Evolutionary conservation across 2,888 invertebrate genomes (phyloP).

Genomic region (Sinotaia quadrata): DNA sequence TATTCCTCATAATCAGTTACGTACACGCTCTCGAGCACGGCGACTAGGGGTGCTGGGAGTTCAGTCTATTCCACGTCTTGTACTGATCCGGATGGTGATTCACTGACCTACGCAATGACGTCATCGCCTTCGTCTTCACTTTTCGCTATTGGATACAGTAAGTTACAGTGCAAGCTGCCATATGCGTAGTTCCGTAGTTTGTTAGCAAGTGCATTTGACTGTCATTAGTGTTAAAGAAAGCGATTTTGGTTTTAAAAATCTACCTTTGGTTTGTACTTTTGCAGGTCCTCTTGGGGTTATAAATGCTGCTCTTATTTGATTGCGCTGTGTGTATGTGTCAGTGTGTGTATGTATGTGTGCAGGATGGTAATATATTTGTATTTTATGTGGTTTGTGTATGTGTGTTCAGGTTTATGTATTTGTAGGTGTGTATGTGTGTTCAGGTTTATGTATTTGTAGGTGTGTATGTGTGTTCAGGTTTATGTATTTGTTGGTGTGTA

Average conservation of each 20-base stretch:
- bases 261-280: no score
- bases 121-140: background rate
- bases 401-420: constrained; percentile 14
- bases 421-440: no score
- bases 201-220: no score
- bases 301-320: background rate
- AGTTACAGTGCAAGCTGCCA: no score
- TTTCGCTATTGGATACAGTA: background rate
- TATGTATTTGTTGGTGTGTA: constrained; percentile 16
- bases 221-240: no score
- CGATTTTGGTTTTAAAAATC: no score
- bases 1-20: background rate
- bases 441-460: constrained; percentile 5
- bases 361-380: no score
- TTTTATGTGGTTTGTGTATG: no score
- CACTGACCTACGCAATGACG: background rate
- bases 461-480: constrained; percentile 14
- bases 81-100: background rate
- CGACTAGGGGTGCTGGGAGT: background rate
- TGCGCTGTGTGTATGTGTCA: background rate
- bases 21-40: background rate
- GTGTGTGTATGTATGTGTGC: constrained; percentile 18
- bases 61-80: background rate
- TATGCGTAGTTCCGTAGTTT: no score
- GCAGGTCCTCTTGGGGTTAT: no score